These are phyloP conservation scores for Conus canariensis DNA, from an alignment of 2,888 invertebrate genomes.

Conservation along the genomic window DNA sequence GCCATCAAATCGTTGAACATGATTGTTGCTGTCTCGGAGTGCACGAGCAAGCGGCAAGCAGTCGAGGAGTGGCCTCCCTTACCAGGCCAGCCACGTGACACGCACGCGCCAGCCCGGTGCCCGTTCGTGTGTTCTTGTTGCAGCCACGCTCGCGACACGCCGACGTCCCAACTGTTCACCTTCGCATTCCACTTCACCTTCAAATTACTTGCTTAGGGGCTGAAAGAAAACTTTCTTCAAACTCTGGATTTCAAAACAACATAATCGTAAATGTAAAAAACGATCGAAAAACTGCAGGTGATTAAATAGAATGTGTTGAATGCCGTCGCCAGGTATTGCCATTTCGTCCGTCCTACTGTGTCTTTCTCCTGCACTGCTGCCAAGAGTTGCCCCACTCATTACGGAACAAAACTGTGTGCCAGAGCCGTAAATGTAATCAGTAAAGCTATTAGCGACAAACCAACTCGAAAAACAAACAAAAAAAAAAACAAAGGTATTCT, in stretches of 20 bases:
- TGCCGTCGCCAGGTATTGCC: background rate
- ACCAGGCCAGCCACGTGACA: conserved; percentile 1
- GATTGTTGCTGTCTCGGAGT: background rate
- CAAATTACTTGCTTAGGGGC: background rate
- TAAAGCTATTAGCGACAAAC: background rate
- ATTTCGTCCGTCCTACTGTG: background rate
- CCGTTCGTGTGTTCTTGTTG: conserved; percentile 3
- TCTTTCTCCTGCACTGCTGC: too few species aligned
- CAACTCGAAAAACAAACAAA: too few species aligned
- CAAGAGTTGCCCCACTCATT: background rate
- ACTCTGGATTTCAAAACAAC: background rate
- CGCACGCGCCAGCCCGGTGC: background rate
- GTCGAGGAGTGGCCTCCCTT: conserved; percentile 17
- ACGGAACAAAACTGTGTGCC: background rate
- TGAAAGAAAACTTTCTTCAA: background rate
- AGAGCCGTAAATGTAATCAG: background rate
- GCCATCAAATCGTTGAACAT: background rate
- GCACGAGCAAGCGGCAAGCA: background rate
- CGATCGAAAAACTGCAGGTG: background rate
- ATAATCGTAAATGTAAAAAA: background rate
- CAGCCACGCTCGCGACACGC: background rate
- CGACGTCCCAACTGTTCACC: background rate
- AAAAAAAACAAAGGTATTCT: too few species aligned
- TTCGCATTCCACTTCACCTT: conserved; percentile 6
- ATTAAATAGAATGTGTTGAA: background rate